Evolutionary conservation across 2,797 vertebrate species (phyloP).

Genomic region (Dicrostonyx torquatus): DNA sequence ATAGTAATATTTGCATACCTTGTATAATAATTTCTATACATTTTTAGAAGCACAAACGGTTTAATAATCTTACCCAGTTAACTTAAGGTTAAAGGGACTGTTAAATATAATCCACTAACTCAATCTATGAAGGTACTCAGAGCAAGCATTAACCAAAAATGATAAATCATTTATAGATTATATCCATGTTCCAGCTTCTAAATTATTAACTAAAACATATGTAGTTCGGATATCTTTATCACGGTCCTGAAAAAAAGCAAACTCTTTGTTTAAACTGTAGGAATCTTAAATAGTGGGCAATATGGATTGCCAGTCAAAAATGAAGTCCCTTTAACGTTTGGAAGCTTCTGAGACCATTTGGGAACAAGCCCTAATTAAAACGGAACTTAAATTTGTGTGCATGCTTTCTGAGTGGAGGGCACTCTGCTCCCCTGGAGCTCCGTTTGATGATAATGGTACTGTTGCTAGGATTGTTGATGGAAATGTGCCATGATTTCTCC

Average conservation of each 20-base stretch:
- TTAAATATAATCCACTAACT: constrained; percentile 98
- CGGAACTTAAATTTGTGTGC: constrained; percentile 93
- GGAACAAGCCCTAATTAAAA: constrained; percentile 91
- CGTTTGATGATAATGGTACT: constrained; percentile 87
- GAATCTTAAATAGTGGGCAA: constrained; percentile 96
- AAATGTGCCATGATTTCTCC: constrained; percentile 91
- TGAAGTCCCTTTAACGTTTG: constrained; percentile 99
- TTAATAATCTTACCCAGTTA: constrained; percentile 97
- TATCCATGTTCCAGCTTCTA: constrained; percentile 93
- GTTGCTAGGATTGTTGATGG: constrained; percentile 90
- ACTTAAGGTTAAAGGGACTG: constrained; percentile 99
- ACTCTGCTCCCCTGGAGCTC: constrained; percentile 87
- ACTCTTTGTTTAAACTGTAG: constrained; percentile 93
- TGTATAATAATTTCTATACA: constrained; percentile 96
- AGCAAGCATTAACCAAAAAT: constrained; percentile 95
- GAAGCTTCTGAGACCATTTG: constrained; percentile 94
- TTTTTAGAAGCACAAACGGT: constrained; percentile 93
- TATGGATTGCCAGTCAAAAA: constrained; percentile 95
- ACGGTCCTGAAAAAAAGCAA: constrained; percentile 88
- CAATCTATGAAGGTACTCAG: constrained; percentile 92
- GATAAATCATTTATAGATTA: constrained; percentile 94
- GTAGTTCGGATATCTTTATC: constrained; percentile 90
- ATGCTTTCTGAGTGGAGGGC: constrained; percentile 94
- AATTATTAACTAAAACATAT: constrained; percentile 95
- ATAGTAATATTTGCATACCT: constrained; percentile 94